Conservation (phyloP, 2,797 vertebrate genomes). For the Lindbergichthys nudifrons region DNA sequence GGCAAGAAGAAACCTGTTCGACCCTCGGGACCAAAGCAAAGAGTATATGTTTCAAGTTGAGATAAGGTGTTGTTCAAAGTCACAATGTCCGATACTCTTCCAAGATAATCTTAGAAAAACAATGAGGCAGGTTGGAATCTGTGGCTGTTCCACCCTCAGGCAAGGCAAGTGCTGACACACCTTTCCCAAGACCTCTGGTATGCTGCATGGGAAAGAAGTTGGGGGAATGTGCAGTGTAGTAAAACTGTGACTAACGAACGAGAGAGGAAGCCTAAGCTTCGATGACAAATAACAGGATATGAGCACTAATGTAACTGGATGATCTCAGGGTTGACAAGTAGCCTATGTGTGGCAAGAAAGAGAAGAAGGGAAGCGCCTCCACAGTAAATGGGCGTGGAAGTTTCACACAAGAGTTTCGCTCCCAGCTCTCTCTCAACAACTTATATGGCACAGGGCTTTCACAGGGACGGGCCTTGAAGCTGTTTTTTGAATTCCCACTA, state of each 20-base stretch:
- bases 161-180: slow-evolving; percentile 58
- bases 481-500: not conserved
- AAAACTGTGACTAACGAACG: not conserved
- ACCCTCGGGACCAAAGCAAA: not conserved
- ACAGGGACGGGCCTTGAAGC: not conserved
- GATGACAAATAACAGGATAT: not conserved
- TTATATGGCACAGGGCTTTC: not conserved
- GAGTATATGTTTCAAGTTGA: not conserved
- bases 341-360: not conserved
- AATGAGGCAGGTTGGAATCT: not conserved
- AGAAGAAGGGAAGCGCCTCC: not conserved
- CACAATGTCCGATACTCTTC: not conserved
- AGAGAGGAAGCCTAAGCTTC: not conserved
- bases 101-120: not conserved
- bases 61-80: not conserved
- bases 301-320: not conserved
- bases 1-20: not conserved
- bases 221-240: not conserved
- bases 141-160: slow-evolving; percentile 21
- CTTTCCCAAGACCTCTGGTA: slow-evolving; percentile 54
- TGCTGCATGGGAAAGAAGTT: slow-evolving; percentile 9
- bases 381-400: slow-evolving; percentile 63
- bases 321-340: not conserved
- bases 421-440: slow-evolving; percentile 21
- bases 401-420: slow-evolving; percentile 60